These are phyloP conservation scores for Psittacara wagleri DNA, from an alignment of 2,113 vertebrate genomes.

Conservation along the genomic window DNA sequence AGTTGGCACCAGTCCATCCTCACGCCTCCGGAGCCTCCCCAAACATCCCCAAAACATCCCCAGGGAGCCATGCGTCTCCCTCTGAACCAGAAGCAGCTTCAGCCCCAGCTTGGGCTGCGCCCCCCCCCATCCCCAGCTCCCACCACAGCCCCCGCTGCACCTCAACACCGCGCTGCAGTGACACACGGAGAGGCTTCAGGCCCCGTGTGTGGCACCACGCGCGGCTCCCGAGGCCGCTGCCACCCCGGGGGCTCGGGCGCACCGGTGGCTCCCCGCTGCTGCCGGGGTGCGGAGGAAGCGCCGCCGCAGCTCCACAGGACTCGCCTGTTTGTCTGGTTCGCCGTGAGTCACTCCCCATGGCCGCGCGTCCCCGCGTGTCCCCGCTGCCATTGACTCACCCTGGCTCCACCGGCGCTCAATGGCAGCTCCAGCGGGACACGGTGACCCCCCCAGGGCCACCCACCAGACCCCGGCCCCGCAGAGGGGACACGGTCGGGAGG, in stretches of 20 bases:
- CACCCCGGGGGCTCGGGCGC: fast-evolving
- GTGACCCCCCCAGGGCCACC: neutral
- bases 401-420: neutral
- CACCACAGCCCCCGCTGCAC: neutral
- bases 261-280: neutral
- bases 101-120: neutral
- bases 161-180: neutral
- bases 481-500: fast-evolving
- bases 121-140: neutral
- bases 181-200: neutral
- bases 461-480: fast-evolving
- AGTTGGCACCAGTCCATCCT: neutral
- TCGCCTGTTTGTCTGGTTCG: conserved; percentile 31
- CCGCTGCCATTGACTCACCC: neutral
- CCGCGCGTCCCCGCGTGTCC: neutral
- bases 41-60: fast-evolving
- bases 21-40: neutral
- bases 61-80: fast-evolving
- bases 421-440: neutral
- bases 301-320: neutral
- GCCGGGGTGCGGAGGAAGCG: neutral
- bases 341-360: conserved; percentile 12
- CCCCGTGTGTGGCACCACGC: fast-evolving
- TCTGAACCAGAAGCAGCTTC: neutral
- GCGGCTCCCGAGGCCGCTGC: fast-evolving